Evolutionary conservation across 2,797 vertebrate genomes (phyloP).

Genomic region (Sciurus vulgaris): DNA sequence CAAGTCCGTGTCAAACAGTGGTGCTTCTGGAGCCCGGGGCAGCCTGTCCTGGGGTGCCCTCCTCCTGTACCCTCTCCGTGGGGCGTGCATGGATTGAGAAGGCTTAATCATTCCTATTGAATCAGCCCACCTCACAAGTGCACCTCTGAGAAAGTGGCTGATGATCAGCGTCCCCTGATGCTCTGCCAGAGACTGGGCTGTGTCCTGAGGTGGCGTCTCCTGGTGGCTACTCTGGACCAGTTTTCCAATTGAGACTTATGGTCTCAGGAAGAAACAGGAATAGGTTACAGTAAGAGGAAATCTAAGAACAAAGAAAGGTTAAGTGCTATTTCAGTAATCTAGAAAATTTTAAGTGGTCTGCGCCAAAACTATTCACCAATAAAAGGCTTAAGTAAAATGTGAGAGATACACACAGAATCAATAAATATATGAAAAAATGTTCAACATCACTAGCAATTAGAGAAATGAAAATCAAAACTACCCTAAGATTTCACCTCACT

Average conservation of each 20-base stretch:
- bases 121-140: not conserved
- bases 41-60: not conserved
- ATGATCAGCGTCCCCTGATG: too few species aligned
- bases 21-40: not conserved
- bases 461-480: too few species aligned
- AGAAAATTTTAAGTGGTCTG: slow-evolving; percentile 21
- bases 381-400: slow-evolving; percentile 58
- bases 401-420: not conserved
- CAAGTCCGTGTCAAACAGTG: not conserved
- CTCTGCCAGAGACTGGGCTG: too few species aligned
- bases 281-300: slow-evolving; percentile 47
- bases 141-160: not conserved
- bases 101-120: not conserved
- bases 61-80: not conserved
- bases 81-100: too few species aligned
- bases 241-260: not conserved
- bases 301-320: slow-evolving; percentile 1
- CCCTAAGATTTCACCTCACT: too few species aligned
- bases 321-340: slow-evolving; percentile 8
- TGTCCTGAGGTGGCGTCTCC: too few species aligned
- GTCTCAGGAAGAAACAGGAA: not conserved
- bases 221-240: not conserved
- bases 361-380: slow-evolving; percentile 61
- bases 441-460: too few species aligned
- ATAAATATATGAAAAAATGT: too few species aligned